These are phyloP conservation scores for Hippocampus kuda DNA, from an alignment of 2,797 vertebrate genomes.

Conservation along the genomic window DNA sequence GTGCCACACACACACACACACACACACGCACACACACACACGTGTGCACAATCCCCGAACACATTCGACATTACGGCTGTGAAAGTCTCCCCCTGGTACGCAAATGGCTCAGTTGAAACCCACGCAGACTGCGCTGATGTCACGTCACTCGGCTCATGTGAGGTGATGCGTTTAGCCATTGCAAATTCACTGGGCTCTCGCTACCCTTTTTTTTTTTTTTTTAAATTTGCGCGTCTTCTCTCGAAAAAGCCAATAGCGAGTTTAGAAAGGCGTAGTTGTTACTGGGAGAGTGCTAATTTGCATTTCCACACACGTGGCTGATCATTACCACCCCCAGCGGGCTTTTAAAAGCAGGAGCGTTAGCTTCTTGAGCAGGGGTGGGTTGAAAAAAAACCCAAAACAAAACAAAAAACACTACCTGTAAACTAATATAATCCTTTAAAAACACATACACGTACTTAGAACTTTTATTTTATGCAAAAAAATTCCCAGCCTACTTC, in stretches of 20 bases:
- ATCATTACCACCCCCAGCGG: not conserved
- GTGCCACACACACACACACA: constrained; percentile 9
- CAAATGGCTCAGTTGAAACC: not conserved
- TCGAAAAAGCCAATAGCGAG: not conserved
- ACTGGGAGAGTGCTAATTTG: not conserved
- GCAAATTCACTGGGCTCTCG: not conserved
- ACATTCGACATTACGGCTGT: constrained; percentile 4
- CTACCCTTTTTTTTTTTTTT: not conserved
- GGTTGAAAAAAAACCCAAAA: too few relatives aligned
- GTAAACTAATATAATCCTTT: too few relatives aligned
- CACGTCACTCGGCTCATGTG: constrained; percentile 1
- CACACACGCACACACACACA: constrained; percentile 6
- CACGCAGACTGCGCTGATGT: constrained; percentile 4
- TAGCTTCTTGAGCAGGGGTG: too few relatives aligned
- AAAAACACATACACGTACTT: too few relatives aligned
- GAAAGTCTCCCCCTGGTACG: constrained; percentile 10
- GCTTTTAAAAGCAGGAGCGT: not conserved
- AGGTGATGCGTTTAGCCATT: not conserved
- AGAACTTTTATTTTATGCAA: too few relatives aligned
- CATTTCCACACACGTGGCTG: not conserved
- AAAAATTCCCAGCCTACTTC: not conserved
- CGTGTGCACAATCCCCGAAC: not conserved
- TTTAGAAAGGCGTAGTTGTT: not conserved
- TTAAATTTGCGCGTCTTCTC: not conserved
- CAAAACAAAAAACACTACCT: too few relatives aligned